A percentile compares a stretch with the other conserved stretches of the same genome.
Conservation (phyloP, 2,888 invertebrate genomes). For the Pecten maximus region DNA sequence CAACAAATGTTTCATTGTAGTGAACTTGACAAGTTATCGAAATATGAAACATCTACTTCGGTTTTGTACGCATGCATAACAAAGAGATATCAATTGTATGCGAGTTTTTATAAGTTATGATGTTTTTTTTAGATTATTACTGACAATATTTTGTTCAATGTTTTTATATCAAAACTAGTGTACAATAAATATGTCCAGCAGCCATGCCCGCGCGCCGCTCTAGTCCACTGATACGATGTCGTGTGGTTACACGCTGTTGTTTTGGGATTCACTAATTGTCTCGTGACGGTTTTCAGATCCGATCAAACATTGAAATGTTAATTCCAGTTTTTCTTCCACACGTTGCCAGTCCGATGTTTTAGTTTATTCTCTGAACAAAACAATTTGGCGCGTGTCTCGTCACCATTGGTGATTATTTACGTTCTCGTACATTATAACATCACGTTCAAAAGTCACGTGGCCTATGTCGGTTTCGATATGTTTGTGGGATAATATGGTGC, state of each 20-base stretch:
- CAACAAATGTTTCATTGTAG: neutral
- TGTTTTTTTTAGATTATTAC: neutral
- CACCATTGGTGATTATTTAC: slow-evolving; percentile 23
- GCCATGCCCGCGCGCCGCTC: neutral
- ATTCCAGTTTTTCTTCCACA: slow-evolving; percentile 20
- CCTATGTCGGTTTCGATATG: slow-evolving; percentile 20
- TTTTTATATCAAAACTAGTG: slow-evolving; percentile 23
- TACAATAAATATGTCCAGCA: neutral
- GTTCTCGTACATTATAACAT: slow-evolving; percentile 35
- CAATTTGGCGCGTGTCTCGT: slow-evolving; percentile 25
- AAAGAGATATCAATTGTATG: slow-evolving; percentile 2
- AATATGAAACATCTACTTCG: slow-evolving; percentile 29
- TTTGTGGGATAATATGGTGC: slow-evolving; percentile 33
- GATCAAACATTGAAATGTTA: slow-evolving; percentile 28
- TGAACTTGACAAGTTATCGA: slow-evolving; percentile 5
- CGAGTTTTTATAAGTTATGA: slow-evolving; percentile 13
- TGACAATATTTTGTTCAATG: neutral
- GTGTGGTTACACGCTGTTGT: slow-evolving; percentile 17
- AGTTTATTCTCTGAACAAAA: neutral
- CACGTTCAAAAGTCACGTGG: slow-evolving; percentile 16
- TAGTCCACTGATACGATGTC: neutral
- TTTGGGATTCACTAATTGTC: neutral
- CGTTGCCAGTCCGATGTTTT: neutral
- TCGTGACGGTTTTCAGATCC: slow-evolving; percentile 16
- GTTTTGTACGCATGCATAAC: slow-evolving; percentile 16